These are phyloP conservation scores for Busseola fusca DNA, from an alignment of 2,888 invertebrate species.

Conservation along the genomic window DNA sequence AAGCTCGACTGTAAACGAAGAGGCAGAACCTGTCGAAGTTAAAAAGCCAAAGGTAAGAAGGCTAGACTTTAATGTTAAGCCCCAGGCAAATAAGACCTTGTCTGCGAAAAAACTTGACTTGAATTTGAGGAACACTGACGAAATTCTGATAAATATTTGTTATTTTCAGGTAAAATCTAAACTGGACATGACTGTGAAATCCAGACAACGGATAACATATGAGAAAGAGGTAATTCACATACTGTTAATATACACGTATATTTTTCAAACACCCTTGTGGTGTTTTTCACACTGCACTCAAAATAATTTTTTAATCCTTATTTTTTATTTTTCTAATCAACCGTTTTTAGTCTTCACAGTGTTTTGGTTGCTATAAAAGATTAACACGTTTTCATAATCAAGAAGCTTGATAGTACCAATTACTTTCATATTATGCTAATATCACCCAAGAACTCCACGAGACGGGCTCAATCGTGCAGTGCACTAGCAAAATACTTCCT, in stretches of 20 bases:
- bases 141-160: not conserved
- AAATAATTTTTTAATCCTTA: too few relatives aligned
- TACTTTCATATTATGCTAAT: too few relatives aligned
- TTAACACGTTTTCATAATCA: too few relatives aligned
- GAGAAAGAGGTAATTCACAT: conserved; percentile 72
- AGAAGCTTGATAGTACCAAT: too few relatives aligned
- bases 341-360: too few relatives aligned
- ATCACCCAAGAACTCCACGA: too few relatives aligned
- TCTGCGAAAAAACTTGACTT: not conserved
- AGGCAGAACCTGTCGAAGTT: conserved; percentile 60
- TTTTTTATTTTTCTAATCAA: too few relatives aligned
- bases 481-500: too few relatives aligned
- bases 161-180: conserved; percentile 71
- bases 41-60: conserved; percentile 47
- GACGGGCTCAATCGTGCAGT: too few relatives aligned
- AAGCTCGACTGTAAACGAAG: conserved; percentile 72
- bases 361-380: too few relatives aligned
- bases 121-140: not conserved
- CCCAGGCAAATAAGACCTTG: not conserved
- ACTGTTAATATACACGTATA: not conserved
- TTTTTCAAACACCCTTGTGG: too few relatives aligned
- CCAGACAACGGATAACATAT: conserved; percentile 78
- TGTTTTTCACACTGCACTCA: too few relatives aligned
- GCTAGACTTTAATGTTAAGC: not conserved
- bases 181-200: conserved; percentile 68